These are phyloP conservation scores for Aphelocoma californica DNA, from an alignment of 2,797 vertebrate genomes.

Conservation along the genomic window DNA sequence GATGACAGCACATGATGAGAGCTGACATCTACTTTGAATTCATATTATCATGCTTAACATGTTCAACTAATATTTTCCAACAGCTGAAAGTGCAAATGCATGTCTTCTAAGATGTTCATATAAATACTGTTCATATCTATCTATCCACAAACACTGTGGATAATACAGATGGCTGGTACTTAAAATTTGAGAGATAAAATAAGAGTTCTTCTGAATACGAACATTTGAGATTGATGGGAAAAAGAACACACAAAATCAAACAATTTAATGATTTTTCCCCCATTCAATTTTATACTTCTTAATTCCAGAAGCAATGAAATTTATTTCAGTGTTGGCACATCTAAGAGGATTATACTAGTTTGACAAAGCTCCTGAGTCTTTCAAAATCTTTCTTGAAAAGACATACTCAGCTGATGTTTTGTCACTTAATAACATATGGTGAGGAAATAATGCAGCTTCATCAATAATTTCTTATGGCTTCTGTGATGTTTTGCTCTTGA, in stretches of 20 bases:
- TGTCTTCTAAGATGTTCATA: background rate
- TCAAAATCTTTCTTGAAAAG: constrained; percentile 31
- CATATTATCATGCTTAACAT: background rate
- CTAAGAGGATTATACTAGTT: constrained; percentile 38
- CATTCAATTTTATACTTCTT: constrained; percentile 26
- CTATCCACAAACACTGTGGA: background rate
- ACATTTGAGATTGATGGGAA: background rate
- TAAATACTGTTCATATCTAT: background rate
- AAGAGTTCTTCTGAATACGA: background rate
- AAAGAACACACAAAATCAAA: background rate
- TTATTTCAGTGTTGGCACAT: constrained; percentile 26
- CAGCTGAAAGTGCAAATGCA: background rate
- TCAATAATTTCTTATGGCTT: background rate
- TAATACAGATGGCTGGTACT: background rate
- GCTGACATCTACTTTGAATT: constrained; percentile 17
- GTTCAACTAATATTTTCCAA: constrained; percentile 15
- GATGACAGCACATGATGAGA: background rate
- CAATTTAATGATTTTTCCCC: background rate
- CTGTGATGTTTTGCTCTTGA: background rate
- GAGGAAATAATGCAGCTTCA: constrained; percentile 10
- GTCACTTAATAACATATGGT: constrained; percentile 35
- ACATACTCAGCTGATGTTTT: constrained; percentile 5
- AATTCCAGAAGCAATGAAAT: constrained; percentile 42
- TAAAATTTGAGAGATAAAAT: background rate
- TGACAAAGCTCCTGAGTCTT: constrained; percentile 17